phyloP scores from a whole-genome alignment of 1,140 invertebrate species.

The Andrena cerasifolii region DNA sequence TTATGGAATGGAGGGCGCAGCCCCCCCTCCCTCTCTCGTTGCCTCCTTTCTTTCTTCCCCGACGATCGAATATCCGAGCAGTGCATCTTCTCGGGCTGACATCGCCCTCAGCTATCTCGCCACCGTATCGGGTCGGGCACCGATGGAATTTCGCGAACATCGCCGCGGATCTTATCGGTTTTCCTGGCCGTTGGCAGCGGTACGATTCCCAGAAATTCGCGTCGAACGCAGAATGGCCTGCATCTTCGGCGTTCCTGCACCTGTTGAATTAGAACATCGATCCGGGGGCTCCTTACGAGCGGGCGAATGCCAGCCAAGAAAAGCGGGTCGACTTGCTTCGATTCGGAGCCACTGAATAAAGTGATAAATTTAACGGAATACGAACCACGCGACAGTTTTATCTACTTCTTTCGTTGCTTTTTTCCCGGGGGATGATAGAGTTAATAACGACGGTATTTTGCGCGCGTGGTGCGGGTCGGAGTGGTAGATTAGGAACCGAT shows the following conservation, averaged over 20 bases:
- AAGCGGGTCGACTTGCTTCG: background rate
- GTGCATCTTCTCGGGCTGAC: background rate
- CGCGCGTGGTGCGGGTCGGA: too few relatives aligned
- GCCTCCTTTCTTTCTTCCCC: background rate
- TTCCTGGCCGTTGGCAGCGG: background rate
- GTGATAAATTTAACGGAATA: constrained; percentile 29
- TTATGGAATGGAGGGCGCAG: background rate
- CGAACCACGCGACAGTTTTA: constrained; percentile 38
- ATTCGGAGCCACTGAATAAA: constrained; percentile 21
- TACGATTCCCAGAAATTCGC: constrained; percentile 29
- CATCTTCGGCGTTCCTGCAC: constrained; percentile 35
- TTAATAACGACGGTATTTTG: background rate
- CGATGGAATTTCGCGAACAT: constrained; percentile 12
- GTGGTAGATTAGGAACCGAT: too few relatives aligned
- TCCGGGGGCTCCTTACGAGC: constrained; percentile 17
- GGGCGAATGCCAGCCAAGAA: constrained; percentile 22
- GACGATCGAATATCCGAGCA: background rate
- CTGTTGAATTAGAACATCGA: constrained; percentile 49
- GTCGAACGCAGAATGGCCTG: constrained; percentile 4
- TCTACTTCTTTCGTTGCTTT: background rate
- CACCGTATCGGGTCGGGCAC: background rate
- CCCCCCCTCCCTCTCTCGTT: background rate
- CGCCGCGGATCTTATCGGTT: constrained; percentile 21
- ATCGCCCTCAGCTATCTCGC: constrained; percentile 4
- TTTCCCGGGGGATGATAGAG: background rate